Evolutionary conservation across 2,797 vertebrate species (phyloP).

Genomic region (Eutrigla gurnardus): DNA sequence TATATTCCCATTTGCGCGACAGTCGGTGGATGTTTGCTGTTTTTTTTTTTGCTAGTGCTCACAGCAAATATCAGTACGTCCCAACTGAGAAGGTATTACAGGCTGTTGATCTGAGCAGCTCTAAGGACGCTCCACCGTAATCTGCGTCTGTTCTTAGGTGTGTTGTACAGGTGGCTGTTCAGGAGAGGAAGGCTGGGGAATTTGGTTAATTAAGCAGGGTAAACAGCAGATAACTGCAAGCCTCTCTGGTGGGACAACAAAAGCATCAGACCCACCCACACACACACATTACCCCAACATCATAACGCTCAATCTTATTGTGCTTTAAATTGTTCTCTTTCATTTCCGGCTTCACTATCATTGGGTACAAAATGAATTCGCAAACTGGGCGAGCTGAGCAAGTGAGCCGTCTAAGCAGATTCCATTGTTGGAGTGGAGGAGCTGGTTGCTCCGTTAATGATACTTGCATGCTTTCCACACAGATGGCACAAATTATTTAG

Average conservation of each 20-base stretch:
- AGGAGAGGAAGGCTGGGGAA: slow-evolving; percentile 71
- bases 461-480: slow-evolving; percentile 47
- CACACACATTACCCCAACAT: slow-evolving; percentile 34
- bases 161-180: slow-evolving; percentile 81
- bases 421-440: slow-evolving; percentile 53
- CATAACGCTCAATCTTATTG: slow-evolving; percentile 11
- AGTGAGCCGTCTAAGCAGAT: slow-evolving; percentile 52
- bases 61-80: slow-evolving; percentile 77
- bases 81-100: slow-evolving; percentile 78
- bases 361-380: slow-evolving; percentile 53
- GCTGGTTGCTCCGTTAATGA: slow-evolving; percentile 60
- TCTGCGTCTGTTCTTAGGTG: slow-evolving; percentile 81
- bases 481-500: slow-evolving; percentile 60
- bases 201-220: slow-evolving; percentile 84
- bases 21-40: slow-evolving; percentile 73
- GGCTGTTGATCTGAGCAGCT: slow-evolving; percentile 75
- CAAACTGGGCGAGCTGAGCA: slow-evolving; percentile 52
- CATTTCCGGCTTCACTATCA: slow-evolving; percentile 27
- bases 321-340: background rate
- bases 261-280: slow-evolving; percentile 54
- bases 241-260: slow-evolving; percentile 70
- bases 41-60: slow-evolving; percentile 69
- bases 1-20: slow-evolving; percentile 41
- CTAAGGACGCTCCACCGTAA: slow-evolving; percentile 65
- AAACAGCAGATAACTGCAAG: slow-evolving; percentile 79